phyloP scores from a whole-genome alignment of 2,797 vertebrate genomes.

The Pygocentrus nattereri region DNA sequence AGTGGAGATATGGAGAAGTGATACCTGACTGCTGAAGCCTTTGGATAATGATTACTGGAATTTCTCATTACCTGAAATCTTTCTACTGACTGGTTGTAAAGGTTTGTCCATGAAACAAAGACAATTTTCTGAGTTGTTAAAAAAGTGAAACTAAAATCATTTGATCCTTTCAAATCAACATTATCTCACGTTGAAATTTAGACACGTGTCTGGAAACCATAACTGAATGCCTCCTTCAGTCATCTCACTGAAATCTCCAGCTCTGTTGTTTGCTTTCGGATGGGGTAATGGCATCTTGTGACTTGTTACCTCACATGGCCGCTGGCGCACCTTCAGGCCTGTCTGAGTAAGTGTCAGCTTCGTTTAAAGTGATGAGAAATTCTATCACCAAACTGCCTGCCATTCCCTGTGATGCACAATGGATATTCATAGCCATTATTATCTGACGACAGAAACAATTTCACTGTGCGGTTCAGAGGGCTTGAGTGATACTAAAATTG shows the following conservation, averaged over 20 bases:
- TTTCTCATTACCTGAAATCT: neutral
- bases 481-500: neutral
- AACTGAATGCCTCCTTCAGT: neutral
- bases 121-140: neutral
- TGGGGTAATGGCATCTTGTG: conserved; percentile 16
- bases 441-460: conserved; percentile 37
- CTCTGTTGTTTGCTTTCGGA: neutral
- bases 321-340: conserved; percentile 8
- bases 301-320: neutral
- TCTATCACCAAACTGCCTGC: conserved; percentile 35
- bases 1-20: conserved; percentile 5
- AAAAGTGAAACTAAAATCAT: neutral
- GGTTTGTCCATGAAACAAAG: neutral
- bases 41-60: neutral
- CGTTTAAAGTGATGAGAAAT: conserved; percentile 47
- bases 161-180: neutral
- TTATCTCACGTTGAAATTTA: neutral
- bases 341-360: conserved; percentile 34
- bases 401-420: conserved; percentile 24
- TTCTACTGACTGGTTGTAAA: conserved; percentile 6
- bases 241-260: conserved; percentile 3
- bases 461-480: conserved; percentile 9
- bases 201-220: neutral
- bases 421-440: conserved; percentile 33
- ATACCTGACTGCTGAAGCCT: neutral